Evolutionary conservation across 2,888 invertebrate species (phyloP).

Genomic region (Zygaena filipendulae): DNA sequence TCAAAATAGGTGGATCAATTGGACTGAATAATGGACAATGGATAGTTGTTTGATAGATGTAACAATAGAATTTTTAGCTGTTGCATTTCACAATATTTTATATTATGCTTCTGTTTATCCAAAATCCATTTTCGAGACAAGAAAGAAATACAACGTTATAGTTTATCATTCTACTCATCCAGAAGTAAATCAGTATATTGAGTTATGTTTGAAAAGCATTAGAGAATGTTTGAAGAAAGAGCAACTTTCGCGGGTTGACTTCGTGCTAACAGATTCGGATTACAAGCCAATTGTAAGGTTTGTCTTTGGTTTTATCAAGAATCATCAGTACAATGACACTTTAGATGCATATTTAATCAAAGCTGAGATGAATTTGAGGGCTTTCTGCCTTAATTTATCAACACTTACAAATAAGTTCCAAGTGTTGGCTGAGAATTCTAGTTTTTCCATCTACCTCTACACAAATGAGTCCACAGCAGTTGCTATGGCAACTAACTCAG

Average conservation of each 20-base stretch:
- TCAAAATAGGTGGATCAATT: no score
- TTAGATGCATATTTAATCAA: constrained; percentile 71
- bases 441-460: constrained; percentile 70
- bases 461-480: constrained; percentile 70
- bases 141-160: constrained; percentile 71
- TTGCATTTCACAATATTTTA: constrained; percentile 72
- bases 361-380: constrained; percentile 70
- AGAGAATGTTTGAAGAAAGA: constrained; percentile 56
- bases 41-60: constrained; percentile 64
- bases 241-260: constrained; percentile 59
- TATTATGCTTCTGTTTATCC: constrained; percentile 73
- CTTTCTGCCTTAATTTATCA: constrained; percentile 69
- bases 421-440: constrained; percentile 59
- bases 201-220: constrained; percentile 59
- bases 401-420: constrained; percentile 53
- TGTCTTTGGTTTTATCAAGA: constrained; percentile 41
- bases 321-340: constrained; percentile 29
- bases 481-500: constrained; percentile 60
- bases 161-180: constrained; percentile 73
- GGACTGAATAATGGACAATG: constrained; percentile 25
- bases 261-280: constrained; percentile 44
- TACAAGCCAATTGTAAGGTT: constrained; percentile 36
- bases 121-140: constrained; percentile 68
- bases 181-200: constrained; percentile 72
- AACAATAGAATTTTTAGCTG: constrained; percentile 73